phyloP scores from a whole-genome alignment of 2,113 vertebrate genomes.

The Chionomys nivalis region DNA sequence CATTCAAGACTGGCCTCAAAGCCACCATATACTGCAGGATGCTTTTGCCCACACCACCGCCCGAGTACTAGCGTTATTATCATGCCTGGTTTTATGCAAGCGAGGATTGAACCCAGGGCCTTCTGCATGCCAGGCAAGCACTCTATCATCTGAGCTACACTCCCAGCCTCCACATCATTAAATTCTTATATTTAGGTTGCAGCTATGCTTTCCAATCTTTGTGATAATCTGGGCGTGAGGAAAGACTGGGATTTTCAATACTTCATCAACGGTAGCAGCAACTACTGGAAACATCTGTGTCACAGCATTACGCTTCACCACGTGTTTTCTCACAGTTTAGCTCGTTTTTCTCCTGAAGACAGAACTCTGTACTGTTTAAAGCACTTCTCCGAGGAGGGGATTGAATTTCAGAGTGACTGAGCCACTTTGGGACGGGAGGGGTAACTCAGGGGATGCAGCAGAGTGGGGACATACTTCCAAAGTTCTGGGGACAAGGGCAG shows the following conservation, averaged over 20 bases:
- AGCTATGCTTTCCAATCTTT: not conserved
- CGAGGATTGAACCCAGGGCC: not conserved
- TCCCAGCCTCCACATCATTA: not conserved
- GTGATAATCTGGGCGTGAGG: not conserved
- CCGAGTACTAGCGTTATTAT: not conserved
- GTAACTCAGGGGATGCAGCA: not conserved
- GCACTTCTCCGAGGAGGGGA: not conserved
- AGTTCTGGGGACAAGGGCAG: not conserved
- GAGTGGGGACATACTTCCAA: not conserved
- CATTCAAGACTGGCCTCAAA: not conserved
- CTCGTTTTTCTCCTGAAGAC: conserved; percentile 12
- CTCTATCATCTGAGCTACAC: not conserved
- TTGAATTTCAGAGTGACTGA: not conserved
- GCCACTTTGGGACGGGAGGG: not conserved
- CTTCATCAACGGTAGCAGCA: not conserved
- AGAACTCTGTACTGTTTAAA: conserved; percentile 7
- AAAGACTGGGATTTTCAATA: conserved; percentile 16
- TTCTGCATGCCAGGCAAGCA: not conserved
- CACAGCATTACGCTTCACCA: conserved; percentile 1
- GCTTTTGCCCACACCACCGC: not conserved
- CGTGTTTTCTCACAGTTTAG: not conserved
- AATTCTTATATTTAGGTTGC: not conserved
- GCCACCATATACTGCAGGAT: too few relatives aligned
- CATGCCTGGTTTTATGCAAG: not conserved
- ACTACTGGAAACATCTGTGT: conserved; percentile 25